phyloP scores from a whole-genome alignment of 2,888 invertebrate species.

The Periphyllus acericola region DNA sequence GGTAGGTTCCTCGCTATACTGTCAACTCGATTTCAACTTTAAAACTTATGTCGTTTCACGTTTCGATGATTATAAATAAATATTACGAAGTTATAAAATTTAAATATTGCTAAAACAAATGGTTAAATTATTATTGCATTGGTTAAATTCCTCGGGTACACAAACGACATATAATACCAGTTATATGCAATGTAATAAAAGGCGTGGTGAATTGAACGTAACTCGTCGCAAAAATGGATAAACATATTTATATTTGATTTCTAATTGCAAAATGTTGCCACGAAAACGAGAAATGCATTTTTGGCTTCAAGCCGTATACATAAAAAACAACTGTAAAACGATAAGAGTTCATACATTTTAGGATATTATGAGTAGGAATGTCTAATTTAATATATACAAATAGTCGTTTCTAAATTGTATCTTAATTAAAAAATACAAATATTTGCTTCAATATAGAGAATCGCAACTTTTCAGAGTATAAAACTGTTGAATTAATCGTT shows the following conservation, averaged over 20 bases:
- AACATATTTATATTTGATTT: conserved; percentile 18
- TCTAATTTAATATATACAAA: too few relatives aligned
- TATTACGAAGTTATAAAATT: conserved; percentile 34
- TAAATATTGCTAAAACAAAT: conserved; percentile 27
- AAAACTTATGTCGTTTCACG: conserved; percentile 60
- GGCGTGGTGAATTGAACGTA: conserved; percentile 23
- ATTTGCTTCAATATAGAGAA: too few relatives aligned
- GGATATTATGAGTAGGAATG: not conserved
- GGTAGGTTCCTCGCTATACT: not conserved
- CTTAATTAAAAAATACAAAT: too few relatives aligned
- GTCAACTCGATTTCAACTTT: conserved; percentile 33
- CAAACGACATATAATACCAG: conserved; percentile 10
- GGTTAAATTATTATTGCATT: conserved; percentile 20
- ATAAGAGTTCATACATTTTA: not conserved
- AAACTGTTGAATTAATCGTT: too few relatives aligned
- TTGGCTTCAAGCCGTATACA: not conserved
- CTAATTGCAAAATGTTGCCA: conserved; percentile 16
- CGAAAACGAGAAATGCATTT: conserved; percentile 5
- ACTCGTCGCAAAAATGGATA: conserved; percentile 15
- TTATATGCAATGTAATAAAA: conserved; percentile 20
- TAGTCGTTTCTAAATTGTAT: too few relatives aligned
- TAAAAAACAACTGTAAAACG: not conserved
- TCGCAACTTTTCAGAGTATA: too few relatives aligned
- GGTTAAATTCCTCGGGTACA: not conserved
- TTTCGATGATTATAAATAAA: conserved; percentile 43